Base-by-base conservation (phyloP, 2,797 vertebrate species). In the Scyliorhinus canicula region DNA sequence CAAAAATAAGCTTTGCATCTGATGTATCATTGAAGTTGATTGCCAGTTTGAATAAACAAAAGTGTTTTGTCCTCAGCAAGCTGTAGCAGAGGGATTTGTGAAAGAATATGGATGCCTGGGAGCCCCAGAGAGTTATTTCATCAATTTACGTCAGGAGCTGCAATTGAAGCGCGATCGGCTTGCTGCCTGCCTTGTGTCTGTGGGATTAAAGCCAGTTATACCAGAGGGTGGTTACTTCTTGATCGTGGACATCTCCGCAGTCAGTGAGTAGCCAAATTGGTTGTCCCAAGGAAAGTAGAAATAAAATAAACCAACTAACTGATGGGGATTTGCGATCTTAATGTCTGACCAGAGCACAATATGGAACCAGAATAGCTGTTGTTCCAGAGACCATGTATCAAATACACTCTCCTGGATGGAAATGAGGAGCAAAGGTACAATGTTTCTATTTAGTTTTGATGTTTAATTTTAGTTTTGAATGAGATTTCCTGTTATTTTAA, bases 221-320 rank as follows among this genome's bases (percentile, higher is more conserved):
- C 98, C 99, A 0, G 98, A 99, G 96, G 99, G 99, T 95, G 98
- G 98, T 85, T 99, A 99, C 95, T 99, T 98, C 95, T 97, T 99
- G 97, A 96, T 98, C 0, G 96, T 97, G 5, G 99, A 99, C 96
- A 97, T 99, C 96, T 98, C 98, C 0, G 95, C 96, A 12, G 96
- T 99, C 96, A 98, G 99, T 99, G 96, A 98, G 99, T 96, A 44
- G n/a, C 19, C 40, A 44, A 21, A 40, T 90, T 85, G 31, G 19
- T 31, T 91, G 6, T 57, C 85, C n/a, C 35, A 44, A 65, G n/a
- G 21, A 47, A 82, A 82, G 79, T 47, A 82, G 40, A 47, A 82
- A 44, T 1, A 0, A 21, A 60, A 19, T 77, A 82, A 55, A 14
- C 67, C 35, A 44, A 14, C 31, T 35, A 44, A 14, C 31, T 35